Conservation (phyloP, 2,797 vertebrate genomes). For the Hoplostethus atlanticus region DNA sequence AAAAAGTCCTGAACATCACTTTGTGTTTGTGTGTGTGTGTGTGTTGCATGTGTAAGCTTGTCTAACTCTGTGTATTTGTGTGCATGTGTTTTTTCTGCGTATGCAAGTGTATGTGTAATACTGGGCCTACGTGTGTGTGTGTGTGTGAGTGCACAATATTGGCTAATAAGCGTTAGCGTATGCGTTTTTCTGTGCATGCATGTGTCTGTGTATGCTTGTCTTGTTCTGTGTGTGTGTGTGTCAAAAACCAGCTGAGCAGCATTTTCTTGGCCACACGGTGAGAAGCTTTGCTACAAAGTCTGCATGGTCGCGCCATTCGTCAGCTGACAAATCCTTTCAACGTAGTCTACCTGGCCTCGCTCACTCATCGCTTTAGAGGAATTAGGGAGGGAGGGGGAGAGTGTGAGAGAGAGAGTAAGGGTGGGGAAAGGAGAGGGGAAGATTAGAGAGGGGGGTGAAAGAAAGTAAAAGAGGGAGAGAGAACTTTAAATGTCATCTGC, state of each 20-base stretch:
- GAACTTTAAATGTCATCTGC: conserved; percentile 50
- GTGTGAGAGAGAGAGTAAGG: conserved; percentile 10
- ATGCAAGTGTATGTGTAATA: too few relatives aligned
- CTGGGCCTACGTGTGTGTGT: too few relatives aligned
- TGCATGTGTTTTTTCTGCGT: too few relatives aligned
- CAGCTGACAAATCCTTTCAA: conserved; percentile 81
- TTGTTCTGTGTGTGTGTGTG: conserved; percentile 12
- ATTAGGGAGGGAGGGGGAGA: conserved; percentile 48
- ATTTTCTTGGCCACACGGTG: conserved; percentile 61
- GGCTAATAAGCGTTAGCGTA: not conserved
- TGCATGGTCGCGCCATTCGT: conserved; percentile 65
- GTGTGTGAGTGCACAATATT: too few relatives aligned
- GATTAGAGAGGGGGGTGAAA: conserved; percentile 57
- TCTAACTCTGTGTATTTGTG: not conserved
- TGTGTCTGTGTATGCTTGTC: conserved; percentile 1
- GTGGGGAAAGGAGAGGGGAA: conserved; percentile 12
- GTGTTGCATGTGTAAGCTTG: not conserved
- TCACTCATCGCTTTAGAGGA: conserved; percentile 76
- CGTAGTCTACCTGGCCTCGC: conserved; percentile 69
- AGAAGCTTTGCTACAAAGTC: conserved; percentile 67
- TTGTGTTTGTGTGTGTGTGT: too few relatives aligned
- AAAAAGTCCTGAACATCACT: not conserved
- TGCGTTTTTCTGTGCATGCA: conserved; percentile 16
- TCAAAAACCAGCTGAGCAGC: conserved; percentile 43
- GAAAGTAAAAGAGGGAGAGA: conserved; percentile 44